Evolutionary conservation across 2,888 invertebrate species (phyloP), one percentile per base, ranked within the genome.

Genomic region (Syritta pipiens): DNA sequence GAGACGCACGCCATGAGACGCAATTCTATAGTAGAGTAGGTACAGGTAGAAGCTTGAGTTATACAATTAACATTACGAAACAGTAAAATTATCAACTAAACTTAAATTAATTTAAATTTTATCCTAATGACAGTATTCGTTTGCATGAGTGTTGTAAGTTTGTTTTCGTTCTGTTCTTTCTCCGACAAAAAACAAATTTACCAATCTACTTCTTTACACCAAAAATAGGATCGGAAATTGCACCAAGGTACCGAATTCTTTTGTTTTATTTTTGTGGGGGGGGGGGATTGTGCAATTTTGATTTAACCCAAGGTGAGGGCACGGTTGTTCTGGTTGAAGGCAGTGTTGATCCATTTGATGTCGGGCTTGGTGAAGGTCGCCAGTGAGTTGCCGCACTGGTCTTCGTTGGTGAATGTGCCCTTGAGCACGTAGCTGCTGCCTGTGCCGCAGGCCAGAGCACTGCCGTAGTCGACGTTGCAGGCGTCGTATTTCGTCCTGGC

Each of bases 401-500:
- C 93, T 84, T 95, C 95, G 90, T 93, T 93, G 24, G 93, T 93
- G 89, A 93, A 95, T 79, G 95, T 90, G 65, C 95, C 96, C 83
- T 93, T 90, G 19, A 96, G 90, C 4, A 92, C 92, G 77, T 91
- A 91, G 9, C 92, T 93, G 79, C 93, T 91, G 1, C 92, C 93
- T 6, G 91, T 91, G 7, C 93, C 92, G 86, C 96, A 96, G 4
- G 95, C 95, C 48, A 96, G 89, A 0, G 95, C 96, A 82, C 95
- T 94, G 48, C 96, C 96, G 57, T 92, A 91, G 85, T 96, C 96
- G 4, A 90, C 94, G 89, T 93, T 93, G 90, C 96, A 96, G 65
- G 95, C 92, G 84, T 95, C 94, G 82, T 92, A 91, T 28, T 90
- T 88, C 14, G 93, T 91, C 86, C 91, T 90, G 37, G 93, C 94